Evolutionary conservation across 1,140 invertebrate species (phyloP).

Genomic region (Pseudomyrmex sp.): DNA sequence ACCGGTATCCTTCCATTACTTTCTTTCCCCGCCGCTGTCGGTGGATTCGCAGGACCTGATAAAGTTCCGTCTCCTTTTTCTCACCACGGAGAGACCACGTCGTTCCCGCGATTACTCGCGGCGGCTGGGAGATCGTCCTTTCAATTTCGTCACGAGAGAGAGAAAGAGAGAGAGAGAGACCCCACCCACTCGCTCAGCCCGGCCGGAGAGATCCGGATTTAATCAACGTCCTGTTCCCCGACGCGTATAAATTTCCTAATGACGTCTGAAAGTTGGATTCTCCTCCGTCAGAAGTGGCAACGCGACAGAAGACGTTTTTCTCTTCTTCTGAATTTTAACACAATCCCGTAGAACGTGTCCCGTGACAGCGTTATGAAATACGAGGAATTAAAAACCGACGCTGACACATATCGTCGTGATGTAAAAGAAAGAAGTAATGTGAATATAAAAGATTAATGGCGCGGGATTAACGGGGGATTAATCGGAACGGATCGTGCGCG

Average conservation of each 20-base stretch:
- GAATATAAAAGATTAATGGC: too few species aligned
- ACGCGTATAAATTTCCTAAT: conserved; percentile 70
- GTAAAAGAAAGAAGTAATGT: too few species aligned
- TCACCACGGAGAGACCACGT: conserved; percentile 12
- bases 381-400: too few species aligned
- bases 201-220: conserved; percentile 50
- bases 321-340: conserved; percentile 20
- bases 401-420: too few species aligned
- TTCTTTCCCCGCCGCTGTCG: conserved; percentile 52
- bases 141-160: conserved; percentile 69
- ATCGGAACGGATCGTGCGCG: too few species aligned
- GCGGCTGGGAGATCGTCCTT: conserved; percentile 58
- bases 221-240: conserved; percentile 58
- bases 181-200: too few species aligned
- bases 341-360: neutral
- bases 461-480: too few species aligned
- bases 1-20: conserved; percentile 68
- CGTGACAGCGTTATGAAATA: neutral
- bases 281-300: conserved; percentile 9
- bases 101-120: conserved; percentile 62
- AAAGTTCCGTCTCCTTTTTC: conserved; percentile 55
- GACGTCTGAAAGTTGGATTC: conserved; percentile 38
- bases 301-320: neutral
- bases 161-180: conserved; percentile 21
- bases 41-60: conserved; percentile 62